phyloP scores from a whole-genome alignment of 2,888 invertebrate species.

The Calameuta filiformis region DNA sequence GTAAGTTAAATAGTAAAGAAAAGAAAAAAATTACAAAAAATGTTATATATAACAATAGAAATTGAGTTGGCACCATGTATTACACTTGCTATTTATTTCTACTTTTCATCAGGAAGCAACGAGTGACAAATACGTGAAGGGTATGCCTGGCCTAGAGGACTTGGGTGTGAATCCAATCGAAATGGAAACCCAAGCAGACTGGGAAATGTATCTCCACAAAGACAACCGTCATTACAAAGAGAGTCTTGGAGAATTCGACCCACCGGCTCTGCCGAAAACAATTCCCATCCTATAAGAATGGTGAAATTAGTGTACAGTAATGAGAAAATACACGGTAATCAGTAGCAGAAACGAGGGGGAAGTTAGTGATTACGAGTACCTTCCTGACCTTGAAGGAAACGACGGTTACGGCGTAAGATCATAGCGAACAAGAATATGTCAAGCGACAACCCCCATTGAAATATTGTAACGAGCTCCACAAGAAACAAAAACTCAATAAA shows the following conservation, averaged over 20 bases:
- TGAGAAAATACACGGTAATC: neutral
- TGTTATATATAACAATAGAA: neutral
- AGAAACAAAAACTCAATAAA: neutral
- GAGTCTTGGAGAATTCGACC: constrained; percentile 80
- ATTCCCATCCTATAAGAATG: constrained; percentile 34
- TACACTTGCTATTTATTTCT: neutral
- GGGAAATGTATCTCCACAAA: constrained; percentile 81
- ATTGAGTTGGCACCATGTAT: neutral
- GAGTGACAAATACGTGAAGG: constrained; percentile 74
- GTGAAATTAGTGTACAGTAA: constrained; percentile 13
- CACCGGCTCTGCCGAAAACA: constrained; percentile 73
- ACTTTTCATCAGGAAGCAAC: constrained; percentile 75
- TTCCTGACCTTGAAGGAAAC: neutral
- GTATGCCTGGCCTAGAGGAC: constrained; percentile 86
- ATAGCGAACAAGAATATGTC: neutral
- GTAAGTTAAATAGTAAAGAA: constrained; percentile 64
- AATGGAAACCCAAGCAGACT: constrained; percentile 85
- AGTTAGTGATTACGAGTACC: neutral
- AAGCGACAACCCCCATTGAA: neutral
- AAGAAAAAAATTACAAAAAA: constrained; percentile 12
- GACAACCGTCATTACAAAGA: constrained; percentile 79
- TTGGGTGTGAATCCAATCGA: constrained; percentile 81
- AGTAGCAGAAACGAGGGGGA: neutral
- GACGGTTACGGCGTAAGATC: neutral
- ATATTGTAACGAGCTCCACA: neutral